Evolutionary conservation across 92 coral and sea anemone species (phyloP).

Genomic region (Porites divaricata): DNA sequence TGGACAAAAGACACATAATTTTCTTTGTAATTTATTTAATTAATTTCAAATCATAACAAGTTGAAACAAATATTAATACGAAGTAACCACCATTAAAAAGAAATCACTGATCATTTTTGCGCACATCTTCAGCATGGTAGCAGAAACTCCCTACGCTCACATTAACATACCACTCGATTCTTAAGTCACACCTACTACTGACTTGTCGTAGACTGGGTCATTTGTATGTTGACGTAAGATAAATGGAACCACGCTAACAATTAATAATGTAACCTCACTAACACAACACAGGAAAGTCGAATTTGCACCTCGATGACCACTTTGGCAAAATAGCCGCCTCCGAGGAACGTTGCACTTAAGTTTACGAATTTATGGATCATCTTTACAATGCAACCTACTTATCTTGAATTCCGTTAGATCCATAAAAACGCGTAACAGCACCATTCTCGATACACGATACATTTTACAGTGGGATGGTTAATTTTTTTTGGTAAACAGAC

Average conservation of each 20-base stretch:
- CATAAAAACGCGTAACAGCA: conserved; percentile 13
- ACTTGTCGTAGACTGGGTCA: conserved; percentile 8
- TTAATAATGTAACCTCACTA: conserved; percentile 11
- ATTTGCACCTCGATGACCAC: conserved; percentile 8
- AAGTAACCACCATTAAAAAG: conserved; percentile 12
- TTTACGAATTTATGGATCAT: conserved; percentile 11
- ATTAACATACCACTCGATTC: background rate
- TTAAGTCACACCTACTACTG: conserved; percentile 11
- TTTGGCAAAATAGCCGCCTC: conserved; percentile 14
- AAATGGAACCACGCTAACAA: conserved; percentile 11
- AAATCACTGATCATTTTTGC: conserved; percentile 5
- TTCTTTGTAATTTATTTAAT: conserved; percentile 6
- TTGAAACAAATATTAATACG: conserved; percentile 8
- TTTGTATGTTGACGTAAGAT: conserved; percentile 4
- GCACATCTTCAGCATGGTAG: conserved; percentile 4
- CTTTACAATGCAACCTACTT: background rate
- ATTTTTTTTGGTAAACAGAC: background rate
- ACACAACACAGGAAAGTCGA: conserved; percentile 1
- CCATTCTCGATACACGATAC: conserved; percentile 11
- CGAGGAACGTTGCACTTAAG: conserved; percentile 12
- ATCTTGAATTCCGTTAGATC: conserved; percentile 10
- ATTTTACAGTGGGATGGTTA: conserved; percentile 4
- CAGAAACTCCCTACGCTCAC: conserved; percentile 6
- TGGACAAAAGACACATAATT: conserved; percentile 5
- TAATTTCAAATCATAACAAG: conserved; percentile 6